Evolutionary conservation across 92 coral and sea anemone genomes (phyloP).

Genomic region (Zoanthus sociatus): DNA sequence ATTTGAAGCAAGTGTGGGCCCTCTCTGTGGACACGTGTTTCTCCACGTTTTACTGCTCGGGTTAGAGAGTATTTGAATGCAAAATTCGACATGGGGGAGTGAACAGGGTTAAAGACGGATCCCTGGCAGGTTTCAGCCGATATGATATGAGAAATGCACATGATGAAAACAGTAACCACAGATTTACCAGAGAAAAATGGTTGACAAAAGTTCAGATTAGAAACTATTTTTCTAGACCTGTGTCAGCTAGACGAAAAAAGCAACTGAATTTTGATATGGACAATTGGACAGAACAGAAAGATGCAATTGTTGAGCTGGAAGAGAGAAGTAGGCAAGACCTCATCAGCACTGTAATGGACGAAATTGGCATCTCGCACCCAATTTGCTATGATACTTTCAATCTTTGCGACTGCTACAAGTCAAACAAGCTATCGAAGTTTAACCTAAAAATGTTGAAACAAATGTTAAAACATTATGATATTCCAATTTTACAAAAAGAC

Average conservation of each 20-base stretch:
- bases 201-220: constrained; percentile 36
- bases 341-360: constrained; percentile 2
- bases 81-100: constrained; percentile 28
- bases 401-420: constrained; percentile 16
- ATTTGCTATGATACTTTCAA: constrained; percentile 34
- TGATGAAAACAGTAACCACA: constrained; percentile 34
- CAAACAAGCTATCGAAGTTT: constrained; percentile 6
- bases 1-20: constrained; percentile 46
- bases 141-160: constrained; percentile 47
- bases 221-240: constrained; percentile 50
- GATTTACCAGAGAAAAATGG: constrained; percentile 52
- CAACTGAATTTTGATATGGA: not conserved
- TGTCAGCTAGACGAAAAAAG: constrained; percentile 41
- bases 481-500: constrained; percentile 7
- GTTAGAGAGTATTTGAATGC: constrained; percentile 26
- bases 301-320: constrained; percentile 34
- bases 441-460: not conserved
- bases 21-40: constrained; percentile 20
- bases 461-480: not conserved
- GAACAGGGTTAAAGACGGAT: constrained; percentile 36
- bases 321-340: constrained; percentile 11
- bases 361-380: constrained; percentile 46
- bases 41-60: constrained; percentile 12
- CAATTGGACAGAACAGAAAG: constrained; percentile 20
- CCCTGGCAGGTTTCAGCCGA: constrained; percentile 34